These are phyloP conservation scores for Cylindroiulus punctatus DNA, from an alignment of 2,888 invertebrate species.

Conservation along the genomic window DNA sequence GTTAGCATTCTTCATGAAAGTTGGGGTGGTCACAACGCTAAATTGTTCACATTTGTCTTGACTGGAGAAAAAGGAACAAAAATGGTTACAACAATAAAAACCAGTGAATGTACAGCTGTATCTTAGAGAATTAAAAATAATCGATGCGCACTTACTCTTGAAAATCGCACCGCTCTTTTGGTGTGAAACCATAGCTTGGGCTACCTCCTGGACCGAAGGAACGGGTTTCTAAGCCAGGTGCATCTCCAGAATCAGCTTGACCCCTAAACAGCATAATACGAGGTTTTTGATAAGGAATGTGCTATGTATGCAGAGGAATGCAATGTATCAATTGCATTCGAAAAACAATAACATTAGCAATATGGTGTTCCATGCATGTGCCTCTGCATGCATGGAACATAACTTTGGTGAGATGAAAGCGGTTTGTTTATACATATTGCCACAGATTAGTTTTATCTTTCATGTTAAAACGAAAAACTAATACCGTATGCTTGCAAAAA, in stretches of 20 bases:
- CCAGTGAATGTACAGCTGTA: not conserved
- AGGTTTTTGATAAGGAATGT: not conserved
- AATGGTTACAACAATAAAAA: not conserved
- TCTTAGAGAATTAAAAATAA: not conserved
- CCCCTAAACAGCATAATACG: not conserved
- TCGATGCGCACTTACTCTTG: not conserved
- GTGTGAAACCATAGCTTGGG: not conserved
- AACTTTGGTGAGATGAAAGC: too few species aligned
- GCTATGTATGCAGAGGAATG: not conserved
- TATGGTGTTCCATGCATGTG: too few species aligned
- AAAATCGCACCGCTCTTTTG: not conserved
- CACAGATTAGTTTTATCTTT: too few species aligned
- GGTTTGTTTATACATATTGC: too few species aligned
- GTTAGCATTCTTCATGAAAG: constrained; percentile 43
- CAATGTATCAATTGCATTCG: not conserved
- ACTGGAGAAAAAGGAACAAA: constrained; percentile 25
- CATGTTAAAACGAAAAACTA: too few species aligned
- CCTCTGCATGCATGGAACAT: too few species aligned
- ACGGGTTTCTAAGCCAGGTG: not conserved
- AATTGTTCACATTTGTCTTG: constrained; percentile 52
- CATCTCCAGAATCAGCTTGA: not conserved
- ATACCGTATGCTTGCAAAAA: too few species aligned
- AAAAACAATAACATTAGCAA: too few species aligned
- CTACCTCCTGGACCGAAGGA: not conserved
- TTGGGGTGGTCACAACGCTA: constrained; percentile 37